Conservation (phyloP, 2,888 invertebrate species). For the Fragum fragum region DNA sequence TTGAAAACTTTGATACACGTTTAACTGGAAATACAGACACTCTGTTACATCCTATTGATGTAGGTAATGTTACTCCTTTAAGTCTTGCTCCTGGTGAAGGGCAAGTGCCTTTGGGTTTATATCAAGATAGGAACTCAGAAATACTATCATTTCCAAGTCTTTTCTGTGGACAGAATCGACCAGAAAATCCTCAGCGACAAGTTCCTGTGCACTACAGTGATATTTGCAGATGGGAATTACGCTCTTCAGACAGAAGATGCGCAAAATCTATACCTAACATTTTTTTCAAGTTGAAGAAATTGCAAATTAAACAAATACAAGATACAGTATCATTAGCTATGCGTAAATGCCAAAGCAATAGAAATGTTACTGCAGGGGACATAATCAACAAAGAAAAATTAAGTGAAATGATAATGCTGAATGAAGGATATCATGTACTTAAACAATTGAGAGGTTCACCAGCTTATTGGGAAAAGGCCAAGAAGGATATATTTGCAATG, state of each 20-base stretch:
- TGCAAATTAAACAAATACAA: slow-evolving; percentile 48
- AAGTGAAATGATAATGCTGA: slow-evolving; percentile 50
- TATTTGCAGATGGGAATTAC: slow-evolving; percentile 47
- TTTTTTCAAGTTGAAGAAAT: slow-evolving; percentile 44
- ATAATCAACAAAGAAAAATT: no score
- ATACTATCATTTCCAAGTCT: slow-evolving; percentile 40
- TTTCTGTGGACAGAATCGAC: slow-evolving; percentile 41
- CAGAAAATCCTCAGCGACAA: slow-evolving; percentile 21
- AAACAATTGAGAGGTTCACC: slow-evolving; percentile 58
- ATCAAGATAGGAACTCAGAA: slow-evolving; percentile 36
- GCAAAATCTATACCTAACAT: slow-evolving; percentile 38
- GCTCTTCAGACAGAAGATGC: slow-evolving; percentile 46
- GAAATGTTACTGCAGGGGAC: slow-evolving; percentile 40
- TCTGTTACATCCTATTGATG: slow-evolving; percentile 38
- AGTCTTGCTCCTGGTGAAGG: slow-evolving; percentile 47
- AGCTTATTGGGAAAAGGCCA: slow-evolving; percentile 51
- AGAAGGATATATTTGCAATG: slow-evolving; percentile 51
- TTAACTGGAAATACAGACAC: slow-evolving; percentile 41
- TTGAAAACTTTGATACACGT: slow-evolving; percentile 20
- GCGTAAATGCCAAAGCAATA: slow-evolving; percentile 42
- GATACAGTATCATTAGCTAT: slow-evolving; percentile 53
- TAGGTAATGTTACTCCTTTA: slow-evolving; percentile 44
- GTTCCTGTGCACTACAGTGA: slow-evolving; percentile 49
- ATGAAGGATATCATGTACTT: slow-evolving; percentile 61
- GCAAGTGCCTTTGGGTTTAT: slow-evolving; percentile 27